Evolutionary conservation across 1,140 invertebrate species (phyloP).

Genomic region (Macrobrachium rosenbergii): DNA sequence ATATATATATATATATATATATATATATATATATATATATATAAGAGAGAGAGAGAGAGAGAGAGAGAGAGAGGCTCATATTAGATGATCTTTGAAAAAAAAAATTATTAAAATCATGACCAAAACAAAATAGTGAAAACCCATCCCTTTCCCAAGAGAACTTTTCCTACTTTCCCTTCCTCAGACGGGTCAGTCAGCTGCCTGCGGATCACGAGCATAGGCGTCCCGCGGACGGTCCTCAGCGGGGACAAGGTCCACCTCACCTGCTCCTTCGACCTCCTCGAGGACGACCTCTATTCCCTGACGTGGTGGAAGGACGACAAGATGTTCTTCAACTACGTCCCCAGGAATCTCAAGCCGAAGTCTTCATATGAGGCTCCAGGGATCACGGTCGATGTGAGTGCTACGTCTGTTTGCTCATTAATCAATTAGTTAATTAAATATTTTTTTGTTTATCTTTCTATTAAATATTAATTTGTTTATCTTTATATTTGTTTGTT

Average conservation of each 20-base stretch:
- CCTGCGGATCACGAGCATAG: slow-evolving; percentile 45
- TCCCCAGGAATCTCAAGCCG: background rate
- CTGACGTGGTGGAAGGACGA: slow-evolving; percentile 50
- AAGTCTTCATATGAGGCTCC: slow-evolving; percentile 10
- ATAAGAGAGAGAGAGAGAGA: too few relatives aligned
- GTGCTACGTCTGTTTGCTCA: background rate
- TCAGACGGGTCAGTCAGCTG: background rate
- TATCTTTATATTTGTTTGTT: background rate
- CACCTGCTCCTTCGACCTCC: slow-evolving; percentile 75
- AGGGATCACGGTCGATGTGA: slow-evolving; percentile 35
- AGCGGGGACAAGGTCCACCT: slow-evolving; percentile 70
- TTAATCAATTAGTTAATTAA: background rate
- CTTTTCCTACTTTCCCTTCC: background rate
- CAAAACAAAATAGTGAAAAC: too few relatives aligned
- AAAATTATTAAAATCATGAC: too few relatives aligned
- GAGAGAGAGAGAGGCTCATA: too few relatives aligned
- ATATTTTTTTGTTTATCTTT: background rate
- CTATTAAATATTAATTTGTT: background rate
- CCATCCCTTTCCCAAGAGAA: background rate
- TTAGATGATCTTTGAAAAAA: too few relatives aligned
- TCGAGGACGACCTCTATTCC: slow-evolving; percentile 65
- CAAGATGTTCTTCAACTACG: slow-evolving; percentile 40
- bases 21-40: too few relatives aligned
- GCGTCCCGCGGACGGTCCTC: slow-evolving; percentile 46
- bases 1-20: too few relatives aligned